phyloP scores from a whole-genome alignment of 2,113 vertebrate species.

The Marcusenius ussheri region DNA sequence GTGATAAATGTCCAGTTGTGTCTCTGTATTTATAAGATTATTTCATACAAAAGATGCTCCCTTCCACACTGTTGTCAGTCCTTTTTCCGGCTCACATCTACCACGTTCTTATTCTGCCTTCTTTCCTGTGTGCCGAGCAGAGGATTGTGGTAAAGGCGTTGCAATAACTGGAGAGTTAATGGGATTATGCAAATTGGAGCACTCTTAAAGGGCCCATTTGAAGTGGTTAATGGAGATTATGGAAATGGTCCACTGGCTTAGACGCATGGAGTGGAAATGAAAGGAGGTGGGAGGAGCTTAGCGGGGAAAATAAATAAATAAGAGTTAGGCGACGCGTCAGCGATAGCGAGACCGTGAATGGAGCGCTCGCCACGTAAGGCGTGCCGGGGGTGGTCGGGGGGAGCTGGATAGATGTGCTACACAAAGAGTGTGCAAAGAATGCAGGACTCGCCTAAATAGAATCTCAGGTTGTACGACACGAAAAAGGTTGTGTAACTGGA shows the following conservation, averaged over 20 bases:
- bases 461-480: background rate
- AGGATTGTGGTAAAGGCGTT: constrained; percentile 43
- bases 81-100: constrained; percentile 30
- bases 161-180: constrained; percentile 58
- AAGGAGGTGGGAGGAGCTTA: constrained; percentile 43
- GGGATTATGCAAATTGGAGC: constrained; percentile 66
- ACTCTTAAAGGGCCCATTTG: constrained; percentile 58
- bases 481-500: background rate
- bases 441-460: background rate
- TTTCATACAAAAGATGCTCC: constrained; percentile 17
- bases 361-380: background rate
- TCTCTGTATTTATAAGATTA: constrained; percentile 30
- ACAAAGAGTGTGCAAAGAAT: background rate
- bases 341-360: background rate
- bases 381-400: background rate
- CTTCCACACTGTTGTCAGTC: constrained; percentile 20
- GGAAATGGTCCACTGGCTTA: constrained; percentile 55
- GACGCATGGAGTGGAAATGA: constrained; percentile 48
- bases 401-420: background rate
- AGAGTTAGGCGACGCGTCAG: constrained; percentile 18
- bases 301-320: constrained; percentile 45
- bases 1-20: constrained; percentile 19
- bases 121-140: constrained; percentile 29
- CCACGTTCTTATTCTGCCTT: constrained; percentile 23
- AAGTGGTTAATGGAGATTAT: constrained; percentile 71